These are phyloP conservation scores for Lepus timidus DNA, from an alignment of 2,113 vertebrate genomes.

Conservation along the genomic window DNA sequence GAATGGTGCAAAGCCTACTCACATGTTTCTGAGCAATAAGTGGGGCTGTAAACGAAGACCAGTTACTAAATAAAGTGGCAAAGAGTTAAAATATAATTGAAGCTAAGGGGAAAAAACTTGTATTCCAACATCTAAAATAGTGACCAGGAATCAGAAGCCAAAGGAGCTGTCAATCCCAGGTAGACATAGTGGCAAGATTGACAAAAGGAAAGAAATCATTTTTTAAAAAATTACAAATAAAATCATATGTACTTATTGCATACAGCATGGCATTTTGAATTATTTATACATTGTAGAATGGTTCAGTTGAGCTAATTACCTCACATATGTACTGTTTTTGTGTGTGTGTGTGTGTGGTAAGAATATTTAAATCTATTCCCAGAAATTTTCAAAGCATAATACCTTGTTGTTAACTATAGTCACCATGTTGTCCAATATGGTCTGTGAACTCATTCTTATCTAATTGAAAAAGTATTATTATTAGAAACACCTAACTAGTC, in stretches of 20 bases:
- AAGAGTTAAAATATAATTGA: neutral
- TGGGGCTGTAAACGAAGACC: neutral
- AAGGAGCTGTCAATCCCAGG: neutral
- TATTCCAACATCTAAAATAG: neutral
- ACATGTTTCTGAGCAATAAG: neutral
- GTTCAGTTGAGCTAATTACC: neutral
- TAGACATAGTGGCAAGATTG: neutral
- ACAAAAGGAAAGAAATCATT: neutral
- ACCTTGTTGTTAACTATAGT: neutral
- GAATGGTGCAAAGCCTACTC: neutral
- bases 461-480: neutral
- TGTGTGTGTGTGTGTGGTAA: neutral
- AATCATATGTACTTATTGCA: neutral
- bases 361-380: neutral
- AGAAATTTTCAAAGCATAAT: neutral
- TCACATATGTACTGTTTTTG: neutral
- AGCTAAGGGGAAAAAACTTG: neutral
- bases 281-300: neutral
- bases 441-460: neutral
- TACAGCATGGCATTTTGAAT: neutral
- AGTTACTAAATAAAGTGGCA: neutral
- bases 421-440: neutral
- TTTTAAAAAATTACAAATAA: slow-evolving; percentile 10
- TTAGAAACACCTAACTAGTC: neutral
- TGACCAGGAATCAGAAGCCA: neutral